Base-by-base conservation (phyloP, 2,113 vertebrate species). In the Pelobates fuscus region DNA sequence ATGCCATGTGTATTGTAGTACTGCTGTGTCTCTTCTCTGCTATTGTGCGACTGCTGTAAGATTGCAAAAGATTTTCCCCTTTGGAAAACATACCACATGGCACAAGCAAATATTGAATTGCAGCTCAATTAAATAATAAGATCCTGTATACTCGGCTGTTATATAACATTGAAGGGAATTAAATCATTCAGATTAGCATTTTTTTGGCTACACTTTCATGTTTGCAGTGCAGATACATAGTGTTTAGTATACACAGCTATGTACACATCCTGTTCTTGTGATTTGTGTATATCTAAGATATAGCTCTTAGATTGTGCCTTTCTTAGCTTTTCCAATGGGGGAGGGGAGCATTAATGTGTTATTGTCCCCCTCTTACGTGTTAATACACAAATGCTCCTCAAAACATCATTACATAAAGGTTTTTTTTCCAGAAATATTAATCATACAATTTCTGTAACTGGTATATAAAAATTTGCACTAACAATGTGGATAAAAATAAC, bases 231-330 rank as follows among this genome's bases (percentile, higher is more conserved):
- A 67, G 63, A 24, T 49, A 66, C 57, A 67, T 65, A 65, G 49
- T 29, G 66, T 44, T 26, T 37, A 57, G 44, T 74, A 58, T 32
- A 66, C 62, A 55, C 71, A 65, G 61, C 71, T 74, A 58, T 74
- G 71, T 65, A 74, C 61, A 74, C 62, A 74, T 74, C 71, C 71
- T 74, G 71, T 66, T 66, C 46, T 54, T 55, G 21, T 64, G 49
- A 54, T 24, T 63, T 65, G 57, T 74, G 60, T 62, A 66, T 55
- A 55, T 25, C 44, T 27, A 20, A 24, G 23, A 20, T 64, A 54
- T 27, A 44, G 20, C 23, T 55, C 60, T 37, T 37, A 37, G 32
- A 37, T 37, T 37, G 32, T 37, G 32, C 5, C n/a, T n/a, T n/a
- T n/a, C n/a, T n/a, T n/a, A n/a, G n/a, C n/a, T n/a, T n/a, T n/a